phyloP scores from a whole-genome alignment of 2,113 vertebrate species.

The Amphiprion ocellaris region DNA sequence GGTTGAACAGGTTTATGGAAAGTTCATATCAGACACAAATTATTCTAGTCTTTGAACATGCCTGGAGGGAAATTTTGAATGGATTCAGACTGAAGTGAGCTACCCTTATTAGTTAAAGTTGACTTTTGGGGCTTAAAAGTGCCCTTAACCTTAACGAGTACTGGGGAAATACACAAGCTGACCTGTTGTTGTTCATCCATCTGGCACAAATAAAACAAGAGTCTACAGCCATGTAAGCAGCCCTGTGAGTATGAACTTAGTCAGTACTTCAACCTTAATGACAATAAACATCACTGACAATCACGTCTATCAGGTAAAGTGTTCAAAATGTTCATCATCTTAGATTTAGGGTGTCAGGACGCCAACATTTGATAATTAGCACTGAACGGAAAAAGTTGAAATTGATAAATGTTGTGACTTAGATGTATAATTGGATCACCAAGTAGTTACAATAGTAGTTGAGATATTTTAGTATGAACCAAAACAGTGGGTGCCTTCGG shows the following conservation, averaged over 20 bases:
- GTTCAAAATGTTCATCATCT: background rate
- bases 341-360: no score
- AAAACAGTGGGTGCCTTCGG: background rate
- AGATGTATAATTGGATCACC: background rate
- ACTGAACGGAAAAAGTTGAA: background rate
- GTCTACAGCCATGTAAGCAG: background rate
- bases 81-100: background rate
- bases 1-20: no score
- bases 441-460: background rate
- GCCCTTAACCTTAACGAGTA: background rate
- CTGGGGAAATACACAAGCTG: background rate
- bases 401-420: background rate
- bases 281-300: background rate
- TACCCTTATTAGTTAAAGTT: background rate
- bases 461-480: constrained; percentile 4
- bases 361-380: background rate
- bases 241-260: background rate
- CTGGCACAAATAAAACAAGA: constrained; percentile 1
- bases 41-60: no score
- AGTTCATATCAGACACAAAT: no score
- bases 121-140: background rate
- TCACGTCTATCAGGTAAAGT: no score
- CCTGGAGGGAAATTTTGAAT: background rate
- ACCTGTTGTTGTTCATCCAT: background rate
- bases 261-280: background rate